Percentiles rank a stretch among this genome's conserved stretches.
Conservation (phyloP, 2,888 invertebrate species). For the Tenthredo amoena region DNA sequence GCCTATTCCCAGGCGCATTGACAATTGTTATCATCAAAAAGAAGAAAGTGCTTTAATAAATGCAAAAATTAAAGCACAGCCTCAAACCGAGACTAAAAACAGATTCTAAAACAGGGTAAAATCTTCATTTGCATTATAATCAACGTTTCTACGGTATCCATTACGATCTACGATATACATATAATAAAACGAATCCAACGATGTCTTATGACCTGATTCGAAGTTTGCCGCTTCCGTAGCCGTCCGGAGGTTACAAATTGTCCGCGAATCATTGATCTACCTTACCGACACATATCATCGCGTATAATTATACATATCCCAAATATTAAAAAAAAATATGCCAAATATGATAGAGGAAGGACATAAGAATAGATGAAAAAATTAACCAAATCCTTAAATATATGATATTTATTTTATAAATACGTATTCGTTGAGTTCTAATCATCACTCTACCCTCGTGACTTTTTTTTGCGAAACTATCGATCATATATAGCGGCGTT, state of each 20-base stretch:
- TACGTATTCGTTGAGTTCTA: not conserved
- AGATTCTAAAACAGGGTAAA: not conserved
- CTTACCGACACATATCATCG: not conserved
- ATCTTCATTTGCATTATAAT: not conserved
- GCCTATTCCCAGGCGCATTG: not conserved
- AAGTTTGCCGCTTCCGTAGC: not conserved
- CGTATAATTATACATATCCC: not conserved
- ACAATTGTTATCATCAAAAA: not conserved
- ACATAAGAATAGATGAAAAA: not conserved
- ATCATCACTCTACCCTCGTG: not conserved
- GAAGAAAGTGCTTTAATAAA: not conserved
- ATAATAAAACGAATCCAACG: not conserved
- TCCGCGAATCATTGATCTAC: not conserved
- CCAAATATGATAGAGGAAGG: not conserved
- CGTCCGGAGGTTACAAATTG: not conserved
- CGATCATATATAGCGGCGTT: conserved; percentile 18
- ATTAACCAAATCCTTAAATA: not conserved
- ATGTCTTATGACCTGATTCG: not conserved
- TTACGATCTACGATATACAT: not conserved
- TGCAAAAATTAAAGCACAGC: not conserved
- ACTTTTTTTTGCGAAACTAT: not conserved
- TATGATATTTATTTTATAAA: not conserved
- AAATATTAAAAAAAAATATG: not conserved
- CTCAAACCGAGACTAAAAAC: not conserved
- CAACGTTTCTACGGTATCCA: not conserved